These are phyloP conservation scores for Ophioninae sp. DNA, from an alignment of 2,888 invertebrate genomes.

Conservation along the genomic window DNA sequence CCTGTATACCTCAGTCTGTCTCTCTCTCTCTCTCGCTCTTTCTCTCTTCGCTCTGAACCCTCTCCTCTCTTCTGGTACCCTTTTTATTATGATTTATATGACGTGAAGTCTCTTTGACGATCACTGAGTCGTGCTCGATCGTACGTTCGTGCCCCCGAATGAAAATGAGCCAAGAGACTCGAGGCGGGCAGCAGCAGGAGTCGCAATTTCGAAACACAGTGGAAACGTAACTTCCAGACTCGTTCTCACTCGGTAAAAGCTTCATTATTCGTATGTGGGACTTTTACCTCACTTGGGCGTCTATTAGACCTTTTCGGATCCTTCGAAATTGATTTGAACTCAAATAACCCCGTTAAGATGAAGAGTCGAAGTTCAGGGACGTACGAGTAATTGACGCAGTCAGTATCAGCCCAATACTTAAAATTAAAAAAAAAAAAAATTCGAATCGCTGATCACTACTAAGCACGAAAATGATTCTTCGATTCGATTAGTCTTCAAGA, in stretches of 20 bases:
- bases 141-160: slow-evolving; percentile 70
- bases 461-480: too few species aligned
- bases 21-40: slow-evolving; percentile 31
- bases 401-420: too few species aligned
- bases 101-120: slow-evolving; percentile 77
- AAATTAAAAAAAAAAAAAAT: too few species aligned
- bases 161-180: slow-evolving; percentile 54
- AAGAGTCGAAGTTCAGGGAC: too few species aligned
- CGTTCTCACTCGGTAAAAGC: not conserved
- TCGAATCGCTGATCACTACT: too few species aligned
- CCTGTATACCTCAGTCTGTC: too few species aligned
- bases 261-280: not conserved
- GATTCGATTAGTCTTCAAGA: too few species aligned
- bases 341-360: not conserved
- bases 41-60: not conserved
- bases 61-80: slow-evolving; percentile 62
- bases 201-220: slow-evolving; percentile 9
- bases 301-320: not conserved
- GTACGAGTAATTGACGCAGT: too few species aligned
- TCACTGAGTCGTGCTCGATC: slow-evolving; percentile 70
- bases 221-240: not conserved
- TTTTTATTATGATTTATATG: slow-evolving; percentile 81
- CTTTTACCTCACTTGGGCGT: not conserved
- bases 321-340: not conserved
- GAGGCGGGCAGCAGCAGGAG: not conserved